These are phyloP conservation scores for Ciconia boyciana DNA, from an alignment of 2,113 vertebrate genomes.

Conservation along the genomic window DNA sequence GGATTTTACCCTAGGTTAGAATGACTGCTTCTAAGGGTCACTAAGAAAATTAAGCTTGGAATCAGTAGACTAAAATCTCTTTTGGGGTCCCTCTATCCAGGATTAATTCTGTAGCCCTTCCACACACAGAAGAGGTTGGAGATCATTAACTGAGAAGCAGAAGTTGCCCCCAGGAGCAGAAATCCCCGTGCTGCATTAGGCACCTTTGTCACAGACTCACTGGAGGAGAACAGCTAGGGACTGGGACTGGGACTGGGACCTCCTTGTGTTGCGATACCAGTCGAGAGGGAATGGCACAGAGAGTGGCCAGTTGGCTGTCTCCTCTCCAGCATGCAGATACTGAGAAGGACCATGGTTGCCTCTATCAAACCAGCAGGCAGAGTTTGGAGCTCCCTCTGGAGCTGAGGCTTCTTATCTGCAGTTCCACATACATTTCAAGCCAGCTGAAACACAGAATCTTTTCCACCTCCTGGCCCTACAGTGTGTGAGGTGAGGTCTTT, in stretches of 20 bases:
- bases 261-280: rapidly evolving
- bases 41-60: background rate
- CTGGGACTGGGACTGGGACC: background rate
- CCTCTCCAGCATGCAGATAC: background rate
- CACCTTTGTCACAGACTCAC: rapidly evolving
- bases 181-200: background rate
- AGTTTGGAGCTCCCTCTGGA: slow-evolving; percentile 12
- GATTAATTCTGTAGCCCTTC: background rate
- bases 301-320: background rate
- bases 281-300: background rate
- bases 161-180: background rate
- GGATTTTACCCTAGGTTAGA: background rate
- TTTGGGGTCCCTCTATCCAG: background rate
- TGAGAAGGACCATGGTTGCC: background rate
- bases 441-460: background rate
- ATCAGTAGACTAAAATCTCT: background rate
- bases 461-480: background rate
- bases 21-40: background rate
- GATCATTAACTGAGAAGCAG: background rate
- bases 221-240: background rate
- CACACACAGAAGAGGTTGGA: background rate
- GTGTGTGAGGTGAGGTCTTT: background rate
- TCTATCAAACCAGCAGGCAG: background rate
- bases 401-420: background rate
- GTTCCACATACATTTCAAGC: background rate